Evolutionary conservation across 2,888 invertebrate species (phyloP), one percentile per base, ranked within the genome.

Genomic region (Bombyx huttoni): DNA sequence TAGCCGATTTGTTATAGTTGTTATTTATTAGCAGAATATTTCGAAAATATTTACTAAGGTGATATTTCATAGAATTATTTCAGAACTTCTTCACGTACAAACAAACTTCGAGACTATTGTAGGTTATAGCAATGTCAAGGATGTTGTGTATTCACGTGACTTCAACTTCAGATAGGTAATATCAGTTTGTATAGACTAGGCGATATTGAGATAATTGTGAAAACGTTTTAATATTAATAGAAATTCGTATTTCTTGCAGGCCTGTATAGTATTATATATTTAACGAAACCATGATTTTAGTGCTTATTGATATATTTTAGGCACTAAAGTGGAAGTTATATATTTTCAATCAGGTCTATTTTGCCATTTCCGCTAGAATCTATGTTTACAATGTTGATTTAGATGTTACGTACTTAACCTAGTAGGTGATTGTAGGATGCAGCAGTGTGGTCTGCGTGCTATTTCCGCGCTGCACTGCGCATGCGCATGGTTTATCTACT

Each of bases 401-500:
- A 5, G 24, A 24, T 24, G 24, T 24, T 24, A 24, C 24, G 24
- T 24, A 24, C 24, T 24, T 24, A 52, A 54, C 63, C 56, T 46
- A 56, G 56, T 51, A 56, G 53, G 59, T 65, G 58, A 63, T 40
- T 10, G 40, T 40, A 40, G 40, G 1, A 7, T 40, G 12, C 40
- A 40, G 40, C 8, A 40, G 40, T 12, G 40, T 40, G 40, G 40
- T 40, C 12, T 40, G 40, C 40, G 12, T 40, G 12, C 40, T 10
- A 8, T 40, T 40, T 24, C 24, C 24, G 24, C 59, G 56, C 57
- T 56, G 58, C 59, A 58, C 50, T 49, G 14, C 13, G 47, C 40
- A 46, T 58, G 66, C 68, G 68, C 67, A 50, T 64, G 13, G 34
- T 9, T 50, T 52, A 52, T 49, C 52, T 35, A 48, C 48, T 47